Percentiles rank a stretch among this genome's conserved stretches.
Conservation (phyloP, 1,140 invertebrate genomes). For the Drosophila pseudoananassae region DNA sequence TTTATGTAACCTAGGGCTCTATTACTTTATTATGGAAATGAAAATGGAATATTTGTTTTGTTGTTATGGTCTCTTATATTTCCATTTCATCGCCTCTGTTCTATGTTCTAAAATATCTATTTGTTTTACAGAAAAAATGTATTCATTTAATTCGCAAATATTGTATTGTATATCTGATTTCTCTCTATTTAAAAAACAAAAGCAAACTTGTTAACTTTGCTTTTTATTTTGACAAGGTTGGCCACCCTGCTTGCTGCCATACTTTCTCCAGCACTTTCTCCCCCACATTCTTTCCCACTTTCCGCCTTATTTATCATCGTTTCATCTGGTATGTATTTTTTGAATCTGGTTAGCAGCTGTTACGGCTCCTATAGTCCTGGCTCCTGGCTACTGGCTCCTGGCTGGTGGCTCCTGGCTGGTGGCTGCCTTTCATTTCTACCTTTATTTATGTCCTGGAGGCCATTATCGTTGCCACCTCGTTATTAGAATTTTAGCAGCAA, state of each 20-base stretch:
- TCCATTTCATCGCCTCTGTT: too few relatives aligned
- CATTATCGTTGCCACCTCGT: conserved; percentile 57
- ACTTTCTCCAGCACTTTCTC: neutral
- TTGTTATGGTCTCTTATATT: too few relatives aligned
- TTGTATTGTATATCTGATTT: conserved; percentile 7
- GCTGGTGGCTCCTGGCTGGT: conserved; percentile 8
- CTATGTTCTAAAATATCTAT: neutral
- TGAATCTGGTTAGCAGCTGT: conserved; percentile 61
- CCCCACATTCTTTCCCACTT: conserved; percentile 1
- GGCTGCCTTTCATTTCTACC: conserved; percentile 16
- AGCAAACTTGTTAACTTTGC: conserved; percentile 76
- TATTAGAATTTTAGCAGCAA: conserved; percentile 42
- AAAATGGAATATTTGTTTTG: neutral
- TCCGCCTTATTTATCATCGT: conserved; percentile 10
- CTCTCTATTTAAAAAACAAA: conserved; percentile 34
- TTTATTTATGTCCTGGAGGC: conserved; percentile 55
- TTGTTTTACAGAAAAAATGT: neutral
- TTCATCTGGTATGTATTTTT: neutral
- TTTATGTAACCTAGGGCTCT: too few relatives aligned
- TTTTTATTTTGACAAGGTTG: conserved; percentile 65
- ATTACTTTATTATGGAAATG: too few relatives aligned
- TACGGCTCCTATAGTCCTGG: conserved; percentile 25
- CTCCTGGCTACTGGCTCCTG: conserved; percentile 6
- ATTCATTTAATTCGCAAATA: neutral
- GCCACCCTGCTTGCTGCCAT: neutral